Evolutionary conservation across 2,888 invertebrate genomes (phyloP), one percentile per base, ranked within the genome.

Genomic region (Kuschelorhynchus macadamiae): DNA sequence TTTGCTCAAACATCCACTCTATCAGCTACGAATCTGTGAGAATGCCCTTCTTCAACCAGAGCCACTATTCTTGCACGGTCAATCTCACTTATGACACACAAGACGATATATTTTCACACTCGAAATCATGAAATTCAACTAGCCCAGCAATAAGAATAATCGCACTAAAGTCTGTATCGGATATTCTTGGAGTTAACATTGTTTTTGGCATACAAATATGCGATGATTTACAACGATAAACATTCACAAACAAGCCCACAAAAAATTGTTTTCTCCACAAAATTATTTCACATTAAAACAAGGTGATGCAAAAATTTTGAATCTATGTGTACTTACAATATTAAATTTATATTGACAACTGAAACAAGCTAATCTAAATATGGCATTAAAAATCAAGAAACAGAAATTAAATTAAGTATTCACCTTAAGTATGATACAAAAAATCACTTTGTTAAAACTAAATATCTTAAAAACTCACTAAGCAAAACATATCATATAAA

Each of bases 41-140:
- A 52, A 33, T 12, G 33, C 9, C 14, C 52, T 52, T 52, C 18
- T 49, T 49, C 32, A 52, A 52, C 9, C 32, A 33, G 11, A 52
- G 33, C 52, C 16, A 52, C 33, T 52, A 25, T 21, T 47, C 47
- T 47, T 47, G 47, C 52, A 52, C 36, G 32, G 33, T 52, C 33
- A 16, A 52, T 52, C 16, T 33, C 12, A 52, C 52, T 52, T 52
- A 30, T 52, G 33, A 30, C 52, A 32, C 32, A n/a, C n/a, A n/a
- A n/a, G 52, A 14, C 32, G 52, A 33, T 2, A 14, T 33, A 52
- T 33, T 16, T 52, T 52, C 32, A 14, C 32, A 9, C 33, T 3
- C 32, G 32, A 32, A 52, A 8, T 52, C 52, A n/a, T 52, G 14
- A 52, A 52, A 33, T 52, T 16, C 17, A 33, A 52, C 21, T 47